phyloP scores from a whole-genome alignment of 2,113 vertebrate genomes.

The Regulus satrapa region DNA sequence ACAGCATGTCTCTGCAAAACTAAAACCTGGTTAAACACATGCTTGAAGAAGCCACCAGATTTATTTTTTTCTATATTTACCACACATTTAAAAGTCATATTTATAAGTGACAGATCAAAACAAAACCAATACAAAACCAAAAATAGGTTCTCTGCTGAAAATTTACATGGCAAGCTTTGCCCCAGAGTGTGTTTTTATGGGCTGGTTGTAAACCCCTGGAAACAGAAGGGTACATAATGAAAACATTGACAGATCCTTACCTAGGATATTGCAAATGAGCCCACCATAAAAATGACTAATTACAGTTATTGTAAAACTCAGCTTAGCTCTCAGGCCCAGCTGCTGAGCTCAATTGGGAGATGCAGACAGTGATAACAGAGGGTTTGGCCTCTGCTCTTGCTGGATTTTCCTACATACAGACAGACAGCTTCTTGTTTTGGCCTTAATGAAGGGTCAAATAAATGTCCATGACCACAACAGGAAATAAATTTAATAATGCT shows the following conservation, averaged over 20 bases:
- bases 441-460: background rate
- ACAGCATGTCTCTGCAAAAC: background rate
- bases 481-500: background rate
- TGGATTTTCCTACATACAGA: background rate
- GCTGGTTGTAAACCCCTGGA: constrained; percentile 59
- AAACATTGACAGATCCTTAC: constrained; percentile 66
- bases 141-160: constrained; percentile 52
- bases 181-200: constrained; percentile 61
- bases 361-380: constrained; percentile 7
- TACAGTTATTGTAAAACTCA: constrained; percentile 56
- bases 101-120: background rate
- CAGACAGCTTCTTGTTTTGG: background rate
- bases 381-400: background rate
- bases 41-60: background rate
- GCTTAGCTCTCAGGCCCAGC: background rate
- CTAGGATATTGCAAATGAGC: constrained; percentile 62
- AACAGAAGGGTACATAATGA: constrained; percentile 57
- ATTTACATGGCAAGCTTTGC: constrained; percentile 38
- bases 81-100: background rate
- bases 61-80: background rate
- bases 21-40: background rate
- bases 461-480: background rate
- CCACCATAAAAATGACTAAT: constrained; percentile 61
- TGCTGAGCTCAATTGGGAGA: constrained; percentile 2
- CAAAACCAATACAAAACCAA: background rate